Evolutionary conservation across 1,140 invertebrate species (phyloP), one percentile per base, ranked within the genome.

Genomic region (Drosophila bocki): DNA sequence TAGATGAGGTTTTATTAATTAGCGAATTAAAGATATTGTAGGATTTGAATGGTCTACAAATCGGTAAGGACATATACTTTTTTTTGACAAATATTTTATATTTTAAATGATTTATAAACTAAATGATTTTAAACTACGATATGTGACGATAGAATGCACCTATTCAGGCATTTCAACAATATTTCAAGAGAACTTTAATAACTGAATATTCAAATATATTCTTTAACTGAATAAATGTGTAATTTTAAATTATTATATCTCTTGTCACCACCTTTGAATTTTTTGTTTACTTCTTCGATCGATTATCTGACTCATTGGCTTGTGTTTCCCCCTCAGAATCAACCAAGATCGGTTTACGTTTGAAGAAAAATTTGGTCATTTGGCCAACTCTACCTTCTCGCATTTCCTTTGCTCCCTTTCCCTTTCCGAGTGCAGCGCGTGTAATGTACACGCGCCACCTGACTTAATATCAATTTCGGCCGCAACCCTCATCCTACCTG

Each of bases 381-480:
- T 33, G 42, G 6, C 50, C 68, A 37, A 54, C 57, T 58, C 47
- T 59, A 35, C 33, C 13, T 47, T 42, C 19, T 65, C 29, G 19
- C 32, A 29, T 53, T 45, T 32, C 26, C 32, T 39, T 58, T 26
- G 35, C 41, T 9, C 13, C 57, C 69, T 83, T 82, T 87, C 69
- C 59, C 81, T 82, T 75, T 82, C 70, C 56, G 53, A 68, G 71
- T 69, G 76, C 83, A 87, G 62, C 78, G 83, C 83, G 75, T 86
- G 83, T 87, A 87, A 86, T 86, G 83, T 84, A 86, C 83, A 86
- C 83, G 83, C 83, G 83, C 85, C 85, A 78, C 70, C 84, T 90
- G 85, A 90, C 85, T 88, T 90, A 84, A 90, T 90, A 88, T 87
- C 80, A 87, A 88, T 87, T 87, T 87, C 70, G 37, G 47, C 58